Conservation (phyloP, 1,140 invertebrate genomes). For the Aporrectodea caliginosa region DNA sequence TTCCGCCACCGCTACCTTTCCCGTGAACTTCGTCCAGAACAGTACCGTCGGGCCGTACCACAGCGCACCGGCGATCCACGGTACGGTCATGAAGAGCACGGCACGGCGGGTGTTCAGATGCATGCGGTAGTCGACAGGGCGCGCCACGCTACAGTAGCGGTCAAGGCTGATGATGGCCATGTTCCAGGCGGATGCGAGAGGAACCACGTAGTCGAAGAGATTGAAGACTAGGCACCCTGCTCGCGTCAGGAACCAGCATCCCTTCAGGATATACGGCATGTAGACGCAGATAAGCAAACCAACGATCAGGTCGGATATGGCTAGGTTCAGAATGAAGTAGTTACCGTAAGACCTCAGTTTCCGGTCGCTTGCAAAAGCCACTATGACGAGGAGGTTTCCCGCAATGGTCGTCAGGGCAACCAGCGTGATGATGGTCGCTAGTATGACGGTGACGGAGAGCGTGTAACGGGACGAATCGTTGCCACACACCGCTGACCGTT, state of each 20-base stretch:
- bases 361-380: constrained; percentile 32
- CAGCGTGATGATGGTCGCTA: constrained; percentile 21
- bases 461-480: neutral
- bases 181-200: constrained; percentile 30
- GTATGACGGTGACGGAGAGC: constrained; percentile 20
- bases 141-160: constrained; percentile 31
- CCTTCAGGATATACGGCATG: constrained; percentile 17
- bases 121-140: constrained; percentile 33
- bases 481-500: neutral
- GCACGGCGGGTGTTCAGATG: constrained; percentile 12
- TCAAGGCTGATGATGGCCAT: constrained; percentile 35
- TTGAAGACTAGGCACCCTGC: constrained; percentile 30
- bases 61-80: constrained; percentile 34
- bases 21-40: constrained; percentile 32
- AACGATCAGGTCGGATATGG: constrained; percentile 35
- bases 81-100: constrained; percentile 31
- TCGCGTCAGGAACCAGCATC: constrained; percentile 29
- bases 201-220: constrained; percentile 34
- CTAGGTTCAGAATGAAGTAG: constrained; percentile 36
- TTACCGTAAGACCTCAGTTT: constrained; percentile 34
- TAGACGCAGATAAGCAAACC: constrained; percentile 27
- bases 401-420: constrained; percentile 32
- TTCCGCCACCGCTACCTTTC: constrained; percentile 9
- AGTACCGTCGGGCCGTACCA: constrained; percentile 33
- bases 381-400: constrained; percentile 35